phyloP scores from a whole-genome alignment of 2,113 vertebrate genomes.

The Cranoglanis bouderius region DNA sequence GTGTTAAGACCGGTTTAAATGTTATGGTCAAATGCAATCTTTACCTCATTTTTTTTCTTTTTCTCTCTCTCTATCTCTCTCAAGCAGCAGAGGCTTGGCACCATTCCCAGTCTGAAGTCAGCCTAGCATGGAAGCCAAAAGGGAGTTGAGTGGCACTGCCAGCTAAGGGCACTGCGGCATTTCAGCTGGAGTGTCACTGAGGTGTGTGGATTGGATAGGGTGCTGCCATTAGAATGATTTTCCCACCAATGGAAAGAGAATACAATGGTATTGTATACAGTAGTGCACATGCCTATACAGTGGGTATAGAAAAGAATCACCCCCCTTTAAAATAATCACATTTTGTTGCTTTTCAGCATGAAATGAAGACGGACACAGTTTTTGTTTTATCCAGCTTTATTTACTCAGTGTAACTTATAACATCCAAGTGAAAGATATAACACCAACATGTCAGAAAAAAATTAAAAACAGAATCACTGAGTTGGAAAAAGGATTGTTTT shows the following conservation, averaged over 20 bases:
- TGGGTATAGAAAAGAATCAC: no score
- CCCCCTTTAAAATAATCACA: no score
- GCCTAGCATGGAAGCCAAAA: constrained; percentile 52
- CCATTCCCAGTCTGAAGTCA: constrained; percentile 50
- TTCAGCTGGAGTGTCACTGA: constrained; percentile 46
- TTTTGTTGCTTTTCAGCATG: no score
- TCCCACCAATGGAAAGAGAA: constrained; percentile 34
- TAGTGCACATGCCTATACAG: neutral
- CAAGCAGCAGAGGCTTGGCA: constrained; percentile 41
- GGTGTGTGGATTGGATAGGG: constrained; percentile 22
- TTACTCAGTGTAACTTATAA: no score
- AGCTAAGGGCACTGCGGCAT: constrained; percentile 60
- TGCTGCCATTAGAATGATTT: constrained; percentile 32
- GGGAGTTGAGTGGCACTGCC: constrained; percentile 55
- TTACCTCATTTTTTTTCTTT: neutral
- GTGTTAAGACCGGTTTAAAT: constrained; percentile 10
- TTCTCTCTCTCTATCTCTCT: constrained; percentile 22
- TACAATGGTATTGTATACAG: constrained; percentile 30
- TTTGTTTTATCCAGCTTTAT: no score
- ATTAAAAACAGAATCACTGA: no score
- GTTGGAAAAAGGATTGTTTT: no score
- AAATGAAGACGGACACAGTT: no score
- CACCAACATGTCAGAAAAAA: no score
- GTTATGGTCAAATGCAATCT: constrained; percentile 8
- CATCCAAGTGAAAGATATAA: no score